Base-by-base conservation (phyloP, 2,113 vertebrate genomes). In the Tachycineta bicolor region DNA sequence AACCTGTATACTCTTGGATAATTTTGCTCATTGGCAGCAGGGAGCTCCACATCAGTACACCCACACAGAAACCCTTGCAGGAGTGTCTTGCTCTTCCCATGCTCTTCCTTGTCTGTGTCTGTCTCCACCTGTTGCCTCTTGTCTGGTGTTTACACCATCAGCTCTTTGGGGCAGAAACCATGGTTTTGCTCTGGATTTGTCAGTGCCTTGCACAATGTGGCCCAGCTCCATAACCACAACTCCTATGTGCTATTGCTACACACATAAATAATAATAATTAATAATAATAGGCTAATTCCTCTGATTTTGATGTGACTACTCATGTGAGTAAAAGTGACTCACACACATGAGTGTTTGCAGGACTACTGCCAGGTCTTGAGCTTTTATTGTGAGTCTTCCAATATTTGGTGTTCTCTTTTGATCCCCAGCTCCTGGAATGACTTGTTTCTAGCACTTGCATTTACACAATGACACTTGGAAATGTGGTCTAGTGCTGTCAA, bases 311-410 rank as follows among this genome's bases (percentile, higher is more conserved):
- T 96, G 93, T 83, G 96, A 96, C 93, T 93, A 93, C 90, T 96
- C 92, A 88, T 93, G 88, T 94, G 92, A 96, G 92, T 94, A 96
- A 75, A 97, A 94, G 69, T 97, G 93, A 96, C 83, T 97, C 96
- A 96, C 55, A 1, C 29, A 75, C 21, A 9, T 90, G 88, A 86
- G 76, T 39, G 37, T 80, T 83, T 84, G 88, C 82, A 75, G 96
- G 86, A 94, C 69, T 0, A 14, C 60, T 93, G 93, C 93, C 96
- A 96, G 86, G 60, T 89, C 92, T 47, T 71, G 47, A 82, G 93
- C 88, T 94, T 94, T 96, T 96, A 87, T 89, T 94, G 83, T 79
- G 93, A 96, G 83, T 96, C 94, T 92, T 75, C 79, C 86, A 96
- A 76, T 94, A 94, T 96, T 94, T 96, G 88, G 94, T 90, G 88